A percentile compares a stretch with the other conserved stretches of the same genome.
Evolutionary conservation across 92 coral and sea anemone species (phyloP).

Genomic region (Siderastrea siderea): DNA sequence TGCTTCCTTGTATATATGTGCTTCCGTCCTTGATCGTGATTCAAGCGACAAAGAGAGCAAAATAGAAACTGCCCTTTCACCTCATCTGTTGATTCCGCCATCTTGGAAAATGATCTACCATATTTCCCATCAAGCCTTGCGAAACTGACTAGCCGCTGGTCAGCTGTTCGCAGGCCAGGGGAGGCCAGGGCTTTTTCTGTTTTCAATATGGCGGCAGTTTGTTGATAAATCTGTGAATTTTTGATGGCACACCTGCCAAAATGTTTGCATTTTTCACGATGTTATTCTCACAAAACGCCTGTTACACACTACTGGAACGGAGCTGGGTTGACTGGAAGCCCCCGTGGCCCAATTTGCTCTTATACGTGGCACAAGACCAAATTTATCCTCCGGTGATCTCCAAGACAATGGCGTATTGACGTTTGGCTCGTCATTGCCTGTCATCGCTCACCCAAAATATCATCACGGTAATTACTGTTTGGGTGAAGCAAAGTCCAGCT

Average conservation of each 20-base stretch:
- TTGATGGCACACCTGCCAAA: not conserved
- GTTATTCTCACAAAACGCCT: not conserved
- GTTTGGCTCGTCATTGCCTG: constrained; percentile 2
- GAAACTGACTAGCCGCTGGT: not conserved
- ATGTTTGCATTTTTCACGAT: not conserved
- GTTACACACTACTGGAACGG: not conserved
- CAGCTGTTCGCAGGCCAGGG: not conserved
- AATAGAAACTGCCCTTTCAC: constrained; percentile 65
- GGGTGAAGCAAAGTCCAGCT: not conserved
- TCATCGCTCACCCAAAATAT: constrained; percentile 4
- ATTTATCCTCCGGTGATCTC: not conserved
- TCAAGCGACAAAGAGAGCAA: constrained; percentile 89
- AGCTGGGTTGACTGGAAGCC: not conserved
- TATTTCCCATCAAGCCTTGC: constrained; percentile 64
- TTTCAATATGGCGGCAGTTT: not conserved
- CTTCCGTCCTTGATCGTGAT: constrained; percentile 93
- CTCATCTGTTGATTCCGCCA: constrained; percentile 76
- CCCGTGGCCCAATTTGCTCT: not conserved
- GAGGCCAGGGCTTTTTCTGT: not conserved
- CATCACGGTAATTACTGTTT: constrained; percentile 7
- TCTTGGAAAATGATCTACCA: constrained; percentile 37
- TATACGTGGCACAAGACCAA: not conserved
- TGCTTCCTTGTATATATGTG: constrained; percentile 92
- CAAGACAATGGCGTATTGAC: constrained; percentile 18
- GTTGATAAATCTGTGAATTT: not conserved